Conservation (phyloP, 1,140 invertebrate species). For the Acromyrmex charruanus region DNA sequence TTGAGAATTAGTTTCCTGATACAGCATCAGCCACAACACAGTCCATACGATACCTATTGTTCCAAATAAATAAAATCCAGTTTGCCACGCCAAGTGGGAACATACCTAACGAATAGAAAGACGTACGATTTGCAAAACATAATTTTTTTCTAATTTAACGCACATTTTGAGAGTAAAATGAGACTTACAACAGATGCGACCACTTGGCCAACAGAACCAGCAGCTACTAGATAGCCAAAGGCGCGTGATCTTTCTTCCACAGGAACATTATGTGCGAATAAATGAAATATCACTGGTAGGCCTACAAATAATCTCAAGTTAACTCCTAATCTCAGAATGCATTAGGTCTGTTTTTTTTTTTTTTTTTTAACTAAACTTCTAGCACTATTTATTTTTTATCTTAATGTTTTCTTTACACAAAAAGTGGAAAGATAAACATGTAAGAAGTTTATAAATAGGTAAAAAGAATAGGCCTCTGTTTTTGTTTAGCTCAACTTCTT, state of each 20-base stretch:
- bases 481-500: no score
- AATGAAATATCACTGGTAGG: slow-evolving; percentile 93
- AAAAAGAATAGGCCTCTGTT: no score
- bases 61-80: slow-evolving; percentile 92
- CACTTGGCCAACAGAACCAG: slow-evolving; percentile 92
- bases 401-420: no score
- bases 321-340: no score
- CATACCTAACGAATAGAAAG: slow-evolving; percentile 85
- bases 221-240: slow-evolving; percentile 92
- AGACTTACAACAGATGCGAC: slow-evolving; percentile 90
- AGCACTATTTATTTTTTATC: no score
- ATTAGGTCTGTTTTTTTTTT: no score
- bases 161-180: slow-evolving; percentile 1
- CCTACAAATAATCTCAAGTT: slow-evolving; percentile 84
- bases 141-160: neutral
- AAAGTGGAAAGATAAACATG: no score
- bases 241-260: slow-evolving; percentile 92
- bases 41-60: slow-evolving; percentile 91
- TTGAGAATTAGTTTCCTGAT: slow-evolving; percentile 87
- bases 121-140: neutral
- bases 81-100: slow-evolving; percentile 90
- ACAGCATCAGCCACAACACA: slow-evolving; percentile 89
- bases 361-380: no score
- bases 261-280: slow-evolving; percentile 92
- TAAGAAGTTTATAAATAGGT: no score